Evolutionary conservation across 1,140 invertebrate species (phyloP), one percentile per base, ranked within the genome.

Genomic region (Calycopis cecrops): DNA sequence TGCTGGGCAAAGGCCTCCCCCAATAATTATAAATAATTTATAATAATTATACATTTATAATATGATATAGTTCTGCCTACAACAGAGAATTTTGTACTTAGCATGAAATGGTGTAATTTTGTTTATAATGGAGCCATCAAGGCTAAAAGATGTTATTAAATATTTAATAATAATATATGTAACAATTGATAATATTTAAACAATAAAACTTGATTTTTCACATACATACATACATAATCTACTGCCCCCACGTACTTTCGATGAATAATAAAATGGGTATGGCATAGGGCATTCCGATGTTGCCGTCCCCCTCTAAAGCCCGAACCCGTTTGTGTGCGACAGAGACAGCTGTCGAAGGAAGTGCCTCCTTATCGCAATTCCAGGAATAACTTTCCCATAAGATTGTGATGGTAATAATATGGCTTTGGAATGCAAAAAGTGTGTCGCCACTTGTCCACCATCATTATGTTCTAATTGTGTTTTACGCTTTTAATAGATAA

Each of bases 381-480:
- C 82, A 77, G 62, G 67, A 74, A 85, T 83, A 84, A 83, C 80
- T 79, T 81, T 81, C 79, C 77, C 79, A 79, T 82, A 83, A 85
- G 77, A 83, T 76, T 83, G 70, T 76, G 69, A 67, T 63, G 63
- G 69, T 60, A 59, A 67, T 73, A 65, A 16, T 40, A 50, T 66
- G 65, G 57, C 60, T 62, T 65, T 61, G 76, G 79, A 83, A 81
- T 85, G 76, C 78, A 79, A 85, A 82, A 85, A 79, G 71, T 73
- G 63, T 70, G 66, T 59, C 58, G 55, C 48, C 55, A 58, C 67
- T 63, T 28, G 50, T 40, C 9, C 38, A 37, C 28, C 9, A 28
- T 52, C 18, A 40, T 37, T 28, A n/a, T 8, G n/a, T 44, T 17
- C 10, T 7, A 7, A 40, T 40, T 12, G n/a, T 14, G 9, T 12